Base-by-base conservation (phyloP, 2,797 vertebrate species). In the Enoplosus armatus region DNA sequence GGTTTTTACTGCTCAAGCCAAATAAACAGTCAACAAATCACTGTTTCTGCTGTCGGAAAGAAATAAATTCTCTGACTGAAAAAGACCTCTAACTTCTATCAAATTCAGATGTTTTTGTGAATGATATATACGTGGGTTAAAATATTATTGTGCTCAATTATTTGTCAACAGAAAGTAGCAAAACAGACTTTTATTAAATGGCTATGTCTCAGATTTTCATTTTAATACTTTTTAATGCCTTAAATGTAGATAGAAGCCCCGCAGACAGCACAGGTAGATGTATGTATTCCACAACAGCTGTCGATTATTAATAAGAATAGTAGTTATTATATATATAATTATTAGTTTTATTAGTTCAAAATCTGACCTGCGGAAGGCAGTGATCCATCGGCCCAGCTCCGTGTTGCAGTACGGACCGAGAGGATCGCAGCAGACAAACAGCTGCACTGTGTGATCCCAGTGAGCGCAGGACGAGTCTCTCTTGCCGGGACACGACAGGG, bases 351-450 rank as follows among this genome's bases (percentile, higher is more conserved):
- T 37, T 37, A 37, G 7, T 2, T 43, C 9, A 1, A 0, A 9
- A 1, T 9, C 12, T 29, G 22, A 96, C 96, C 96, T 96, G 85
- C 93, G 95, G 92, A 96, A 96, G 31, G 96, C 93, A 0, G 95
- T 96, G 88, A 96, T 95, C 96, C 96, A 96, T 8, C 96, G 94
- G 4, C 96, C 95, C 63, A 96, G 86, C 87, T 96, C 96, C 43
- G 63, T 29, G 90, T 93, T 84, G 75, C 96, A 96, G 87, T 87
- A 68, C 0, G 87, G 77, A 3, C 95, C 83, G 7, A 50, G 83
- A 0, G 2, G 80, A 29, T 93, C 74, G 43, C 95, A 96, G 92
- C 96, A 96, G 37, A 96, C 81, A 0, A 90, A 92, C 80, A 96
- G 94, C 90, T 95, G 95, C 68, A 96, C 95, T 0, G 93, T 96